Base-by-base conservation (phyloP, 30 jellyfish, hydroid and myxozoan genomes). In the Aurelia aurita region DNA sequence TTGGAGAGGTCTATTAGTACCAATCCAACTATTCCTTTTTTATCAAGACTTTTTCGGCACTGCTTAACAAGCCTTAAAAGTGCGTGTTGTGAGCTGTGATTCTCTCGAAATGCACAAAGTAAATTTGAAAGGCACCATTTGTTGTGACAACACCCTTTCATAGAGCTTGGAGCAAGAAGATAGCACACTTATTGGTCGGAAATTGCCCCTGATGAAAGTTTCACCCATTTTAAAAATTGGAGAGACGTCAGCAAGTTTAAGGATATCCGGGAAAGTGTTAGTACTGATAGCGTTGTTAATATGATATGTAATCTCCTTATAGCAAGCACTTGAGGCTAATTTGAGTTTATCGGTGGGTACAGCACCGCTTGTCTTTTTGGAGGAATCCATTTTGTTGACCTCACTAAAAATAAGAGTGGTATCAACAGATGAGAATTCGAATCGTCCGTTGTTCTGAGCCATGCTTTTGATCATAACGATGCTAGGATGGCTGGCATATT, bases 401-500 rank as follows among this genome's bases (percentile, higher is more conserved):
- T 75, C 87, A 39, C 47, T 75, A 63, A 75, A 75, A 58, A 54
- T 66, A 34, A 75, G 87, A 58, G 87, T 75, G 9, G 34, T 34
- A 29, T 75, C 87, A 55, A 29, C 87, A 57, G 76, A 57, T 58
- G 76, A 57, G 22, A 75, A 23, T 7, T 54, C 74, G 27, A 75
- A 75, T 55, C n/a, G n/a, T n/a, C n/a, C n/a, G n/a, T n/a, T n/a
- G n/a, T n/a, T n/a, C n/a, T n/a, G n/a, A n/a, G n/a, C 75, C 58
- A 23, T 27, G 43, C n/a, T 64, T 75, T 32, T 75, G 75, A 73
- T 73, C 71, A 45, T 54, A 22, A 73, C 73, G 26, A 73, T 54
- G n/a, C 86, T 73, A 54, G 86, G 72, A 51, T 47, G 86, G 62
- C 86, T 73, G 64, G 86, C 53, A 73, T 46, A 53, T 73, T 46